Percentiles rank a stretch among this genome's conserved stretches.
phyloP scores from a whole-genome alignment of 1,140 invertebrate species.

The Drosophila subobscura region DNA sequence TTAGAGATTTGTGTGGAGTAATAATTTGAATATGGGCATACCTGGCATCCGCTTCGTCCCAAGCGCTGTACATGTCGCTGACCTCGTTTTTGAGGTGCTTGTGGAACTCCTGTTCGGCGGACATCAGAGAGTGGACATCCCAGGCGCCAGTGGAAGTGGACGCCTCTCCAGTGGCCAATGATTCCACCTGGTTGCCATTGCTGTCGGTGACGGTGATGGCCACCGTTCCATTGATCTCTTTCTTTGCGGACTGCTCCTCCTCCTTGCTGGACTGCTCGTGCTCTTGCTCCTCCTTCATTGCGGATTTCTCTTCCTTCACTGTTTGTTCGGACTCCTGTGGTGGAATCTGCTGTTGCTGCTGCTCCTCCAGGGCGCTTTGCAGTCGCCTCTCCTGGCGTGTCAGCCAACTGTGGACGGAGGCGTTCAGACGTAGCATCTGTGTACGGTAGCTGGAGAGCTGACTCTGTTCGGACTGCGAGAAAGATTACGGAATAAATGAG shows the following conservation, averaged over 20 bases:
- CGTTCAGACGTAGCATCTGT: slow-evolving; percentile 89
- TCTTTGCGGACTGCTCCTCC: slow-evolving; percentile 4
- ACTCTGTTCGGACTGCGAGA: slow-evolving; percentile 86
- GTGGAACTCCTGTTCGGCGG: slow-evolving; percentile 83
- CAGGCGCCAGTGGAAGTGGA: slow-evolving; percentile 65
- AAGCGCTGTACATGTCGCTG: slow-evolving; percentile 89
- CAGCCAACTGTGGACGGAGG: slow-evolving; percentile 90
- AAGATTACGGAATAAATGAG: slow-evolving; percentile 3
- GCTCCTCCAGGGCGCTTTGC: slow-evolving; percentile 68
- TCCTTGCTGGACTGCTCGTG: background rate
- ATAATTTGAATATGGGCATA: slow-evolving; percentile 81
- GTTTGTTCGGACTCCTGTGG: slow-evolving; percentile 64
- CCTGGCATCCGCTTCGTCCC: slow-evolving; percentile 91
- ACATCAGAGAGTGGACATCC: slow-evolving; percentile 73
- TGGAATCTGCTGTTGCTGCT: slow-evolving; percentile 46
- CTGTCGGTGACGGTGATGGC: slow-evolving; percentile 71
- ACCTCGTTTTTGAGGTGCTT: slow-evolving; percentile 89
- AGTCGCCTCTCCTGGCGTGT: slow-evolving; percentile 84
- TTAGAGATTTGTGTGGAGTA: background rate
- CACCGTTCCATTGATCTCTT: slow-evolving; percentile 17
- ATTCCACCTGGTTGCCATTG: slow-evolving; percentile 75
- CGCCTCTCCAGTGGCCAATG: slow-evolving; percentile 29
- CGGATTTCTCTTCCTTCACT: slow-evolving; percentile 16
- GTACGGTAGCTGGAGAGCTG: slow-evolving; percentile 89
- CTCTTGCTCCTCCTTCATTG: background rate